Percentiles rank a stretch among this genome's conserved stretches.
phyloP scores from a whole-genome alignment of 1,140 invertebrate genomes.

The Drosophila elegans region DNA sequence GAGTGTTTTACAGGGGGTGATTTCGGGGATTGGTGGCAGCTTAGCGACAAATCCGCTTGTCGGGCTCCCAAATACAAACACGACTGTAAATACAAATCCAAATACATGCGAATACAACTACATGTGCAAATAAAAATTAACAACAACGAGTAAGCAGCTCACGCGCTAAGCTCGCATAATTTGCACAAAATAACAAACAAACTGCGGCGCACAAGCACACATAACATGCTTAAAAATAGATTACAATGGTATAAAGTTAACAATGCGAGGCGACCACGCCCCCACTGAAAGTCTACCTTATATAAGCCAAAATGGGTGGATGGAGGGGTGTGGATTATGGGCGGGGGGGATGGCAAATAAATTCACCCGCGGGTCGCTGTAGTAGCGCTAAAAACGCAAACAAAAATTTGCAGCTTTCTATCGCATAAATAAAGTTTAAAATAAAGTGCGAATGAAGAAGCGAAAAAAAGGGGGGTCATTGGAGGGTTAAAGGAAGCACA shows the following conservation, averaged over 20 bases:
- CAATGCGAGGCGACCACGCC: conserved; percentile 46
- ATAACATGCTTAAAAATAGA: conserved; percentile 79
- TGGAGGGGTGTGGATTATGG: neutral
- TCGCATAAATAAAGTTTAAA: conserved; percentile 82
- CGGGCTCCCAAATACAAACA: conserved; percentile 40
- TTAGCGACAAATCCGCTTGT: conserved; percentile 76
- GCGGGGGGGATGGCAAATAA: conserved; percentile 36
- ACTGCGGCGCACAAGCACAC: conserved; percentile 34
- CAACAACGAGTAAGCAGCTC: conserved; percentile 64
- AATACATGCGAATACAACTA: conserved; percentile 4
- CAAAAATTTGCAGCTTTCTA: conserved; percentile 79
- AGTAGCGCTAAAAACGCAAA: conserved; percentile 58
- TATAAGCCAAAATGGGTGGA: neutral
- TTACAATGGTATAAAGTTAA: conserved; percentile 79
- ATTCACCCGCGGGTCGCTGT: conserved; percentile 60
- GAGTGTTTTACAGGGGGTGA: conserved; percentile 14
- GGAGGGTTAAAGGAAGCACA: conserved; percentile 9
- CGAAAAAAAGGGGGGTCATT: neutral
- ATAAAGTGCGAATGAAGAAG: conserved; percentile 74
- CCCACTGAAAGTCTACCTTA: neutral
- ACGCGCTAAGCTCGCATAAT: conserved; percentile 73
- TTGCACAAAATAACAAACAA: conserved; percentile 65
- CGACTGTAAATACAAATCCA: conserved; percentile 34
- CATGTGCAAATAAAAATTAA: conserved; percentile 56
- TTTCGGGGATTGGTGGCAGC: conserved; percentile 19